Conservation (phyloP, 2,113 vertebrate genomes). For the Taxidea taxus region DNA sequence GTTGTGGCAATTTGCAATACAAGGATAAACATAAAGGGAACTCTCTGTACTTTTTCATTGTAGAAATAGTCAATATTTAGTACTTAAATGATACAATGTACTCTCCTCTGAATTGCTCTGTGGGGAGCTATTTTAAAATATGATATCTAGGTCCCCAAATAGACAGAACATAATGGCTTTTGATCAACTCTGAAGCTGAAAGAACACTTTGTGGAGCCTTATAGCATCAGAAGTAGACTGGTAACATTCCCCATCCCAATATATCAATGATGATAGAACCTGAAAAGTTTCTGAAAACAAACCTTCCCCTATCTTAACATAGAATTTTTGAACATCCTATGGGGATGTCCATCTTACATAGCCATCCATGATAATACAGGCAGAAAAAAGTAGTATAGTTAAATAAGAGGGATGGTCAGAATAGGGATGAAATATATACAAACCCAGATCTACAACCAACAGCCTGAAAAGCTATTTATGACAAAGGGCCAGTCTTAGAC, state of each 20-base stretch:
- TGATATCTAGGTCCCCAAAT: background rate
- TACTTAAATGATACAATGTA: conserved; percentile 26
- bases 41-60: conserved; percentile 66
- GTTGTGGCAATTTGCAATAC: conserved; percentile 67
- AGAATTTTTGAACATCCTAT: background rate
- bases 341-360: background rate
- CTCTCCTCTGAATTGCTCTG: conserved; percentile 49
- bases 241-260: background rate
- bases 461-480: background rate
- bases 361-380: background rate
- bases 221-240: background rate
- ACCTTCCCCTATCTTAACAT: background rate
- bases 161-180: background rate
- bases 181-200: background rate
- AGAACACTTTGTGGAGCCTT: background rate
- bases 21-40: conserved; percentile 68
- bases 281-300: background rate
- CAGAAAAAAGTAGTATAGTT: background rate
- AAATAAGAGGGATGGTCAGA: background rate
- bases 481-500: background rate
- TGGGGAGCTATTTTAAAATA: conserved; percentile 48
- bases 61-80: conserved; percentile 63
- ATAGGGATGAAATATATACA: background rate
- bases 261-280: background rate
- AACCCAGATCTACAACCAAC: background rate